Evolutionary conservation across 1,140 invertebrate genomes (phyloP), one percentile per base, ranked within the genome.

Genomic region (Megalonaias nervosa): DNA sequence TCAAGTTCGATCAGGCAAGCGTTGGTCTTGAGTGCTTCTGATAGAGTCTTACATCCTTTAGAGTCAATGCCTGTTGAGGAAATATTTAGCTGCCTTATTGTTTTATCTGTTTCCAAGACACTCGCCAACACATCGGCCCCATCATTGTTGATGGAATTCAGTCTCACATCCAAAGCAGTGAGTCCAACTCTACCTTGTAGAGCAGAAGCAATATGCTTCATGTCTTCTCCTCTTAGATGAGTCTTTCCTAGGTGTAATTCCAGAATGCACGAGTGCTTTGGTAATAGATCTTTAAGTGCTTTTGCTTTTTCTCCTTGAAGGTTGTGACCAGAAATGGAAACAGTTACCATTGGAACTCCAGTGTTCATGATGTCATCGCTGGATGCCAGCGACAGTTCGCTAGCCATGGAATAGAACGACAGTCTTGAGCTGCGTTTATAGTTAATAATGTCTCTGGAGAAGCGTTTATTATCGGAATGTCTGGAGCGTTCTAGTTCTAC

Each of bases 231-330:
- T 1, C 61, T 74, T 21, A 89, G 73, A 65, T 85, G 84, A 14
- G 88, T 89, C 71, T 89, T 89, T 12, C 88, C 88, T 17, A 88
- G 79, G 56, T 82, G 80, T 17, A 89, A 75, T 74, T 88, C 86
- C 60, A 86, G 72, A 67, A 89, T 86, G 65, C 88, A 87, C 38
- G 81, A 71, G 64, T 86, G 80, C 21, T 80, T 81, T 67, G 72
- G 75, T 13, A 89, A 70, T 21, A 89, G 75, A 16, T 71, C 66
- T 14, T 84, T 81, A 31, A 89, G 74, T 14, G 82, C 80, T 66
- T 82, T 75, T 16, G 85, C 77, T 55, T 86, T 73, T 26, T 81
- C 69, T 16, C 84, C 82, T 38, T 82, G 74, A 14, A 89, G 75
- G 59, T 78, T 84, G 74, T 88, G 82, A 19, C 88, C 88, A 1